Conservation (phyloP, 2,888 invertebrate genomes). For the Diogma glabrata region DNA sequence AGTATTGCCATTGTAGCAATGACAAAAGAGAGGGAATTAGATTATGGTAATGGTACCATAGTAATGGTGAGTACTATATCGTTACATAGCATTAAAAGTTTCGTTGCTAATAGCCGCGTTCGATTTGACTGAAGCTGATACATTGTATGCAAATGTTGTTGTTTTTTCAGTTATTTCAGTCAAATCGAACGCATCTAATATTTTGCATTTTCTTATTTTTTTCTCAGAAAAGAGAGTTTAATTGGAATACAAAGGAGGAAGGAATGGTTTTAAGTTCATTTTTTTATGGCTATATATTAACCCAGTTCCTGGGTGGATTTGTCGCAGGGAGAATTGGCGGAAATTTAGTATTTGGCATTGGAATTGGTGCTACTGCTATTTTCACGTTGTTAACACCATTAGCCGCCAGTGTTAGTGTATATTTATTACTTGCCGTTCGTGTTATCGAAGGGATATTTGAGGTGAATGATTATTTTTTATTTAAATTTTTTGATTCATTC, state of each 20-base stretch:
- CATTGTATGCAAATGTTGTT: too few relatives aligned
- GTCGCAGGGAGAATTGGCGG: constrained; percentile 76
- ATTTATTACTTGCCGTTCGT: constrained; percentile 56
- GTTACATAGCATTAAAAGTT: not conserved
- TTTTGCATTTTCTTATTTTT: too few relatives aligned
- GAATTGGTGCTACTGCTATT: constrained; percentile 65
- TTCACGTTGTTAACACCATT: constrained; percentile 71
- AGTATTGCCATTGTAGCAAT: constrained; percentile 91
- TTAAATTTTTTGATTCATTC: not conserved
- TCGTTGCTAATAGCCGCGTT: too few relatives aligned
- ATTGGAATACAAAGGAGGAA: constrained; percentile 67
- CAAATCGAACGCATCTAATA: too few relatives aligned
- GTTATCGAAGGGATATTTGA: constrained; percentile 72
- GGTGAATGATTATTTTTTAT: constrained; percentile 36
- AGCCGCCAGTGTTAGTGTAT: constrained; percentile 59
- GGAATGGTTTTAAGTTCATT: constrained; percentile 75
- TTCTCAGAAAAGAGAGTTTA: constrained; percentile 57
- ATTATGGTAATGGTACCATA: constrained; percentile 50
- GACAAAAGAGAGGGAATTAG: constrained; percentile 57
- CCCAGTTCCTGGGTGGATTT: constrained; percentile 75
- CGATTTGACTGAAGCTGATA: too few relatives aligned
- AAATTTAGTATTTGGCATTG: constrained; percentile 65
- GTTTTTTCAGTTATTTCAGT: too few relatives aligned
- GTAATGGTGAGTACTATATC: constrained; percentile 44
- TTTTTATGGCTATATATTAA: constrained; percentile 80